Evolutionary conservation across 2,888 invertebrate genomes (phyloP).

Genomic region (Nowickia ferox): DNA sequence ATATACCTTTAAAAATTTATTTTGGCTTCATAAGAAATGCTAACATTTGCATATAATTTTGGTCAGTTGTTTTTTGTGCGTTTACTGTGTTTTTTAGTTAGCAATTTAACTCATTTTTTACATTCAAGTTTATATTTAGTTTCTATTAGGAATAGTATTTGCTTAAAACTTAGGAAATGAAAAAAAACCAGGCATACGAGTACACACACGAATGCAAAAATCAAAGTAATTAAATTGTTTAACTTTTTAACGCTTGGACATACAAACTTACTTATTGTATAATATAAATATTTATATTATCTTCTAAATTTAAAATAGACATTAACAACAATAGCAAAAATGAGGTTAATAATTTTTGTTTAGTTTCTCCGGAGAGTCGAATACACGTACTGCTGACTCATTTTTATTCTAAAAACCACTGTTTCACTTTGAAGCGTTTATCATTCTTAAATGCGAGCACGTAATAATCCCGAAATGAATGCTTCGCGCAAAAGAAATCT

Average conservation of each 20-base stretch:
- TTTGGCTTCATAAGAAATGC: not conserved
- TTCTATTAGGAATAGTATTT: slow-evolving; percentile 53
- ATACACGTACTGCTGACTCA: slow-evolving; percentile 51
- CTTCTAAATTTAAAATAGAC: slow-evolving; percentile 34
- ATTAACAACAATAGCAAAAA: slow-evolving; percentile 36
- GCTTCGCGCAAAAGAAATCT: slow-evolving; percentile 4
- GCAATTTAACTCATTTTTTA: slow-evolving; percentile 19
- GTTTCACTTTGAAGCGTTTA: slow-evolving; percentile 60
- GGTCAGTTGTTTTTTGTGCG: slow-evolving; percentile 25
- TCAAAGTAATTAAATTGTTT: slow-evolving; percentile 68
- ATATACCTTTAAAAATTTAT: not conserved
- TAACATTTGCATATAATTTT: slow-evolving; percentile 24
- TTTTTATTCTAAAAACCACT: slow-evolving; percentile 48
- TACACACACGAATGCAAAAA: slow-evolving; percentile 27
- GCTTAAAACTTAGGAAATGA: slow-evolving; percentile 58
- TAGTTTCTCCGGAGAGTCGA: slow-evolving; percentile 8
- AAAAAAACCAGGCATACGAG: slow-evolving; percentile 1
- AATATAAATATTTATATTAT: slow-evolving; percentile 70
- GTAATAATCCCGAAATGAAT: not conserved
- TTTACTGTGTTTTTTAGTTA: slow-evolving; percentile 24
- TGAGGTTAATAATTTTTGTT: slow-evolving; percentile 52
- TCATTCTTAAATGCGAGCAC: slow-evolving; percentile 1
- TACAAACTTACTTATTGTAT: slow-evolving; percentile 40
- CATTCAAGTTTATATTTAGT: slow-evolving; percentile 50
- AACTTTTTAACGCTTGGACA: slow-evolving; percentile 64